Conservation (phyloP, 35 echinoderm and acorn worm species). For the Apostichopus parvimensis region DNA sequence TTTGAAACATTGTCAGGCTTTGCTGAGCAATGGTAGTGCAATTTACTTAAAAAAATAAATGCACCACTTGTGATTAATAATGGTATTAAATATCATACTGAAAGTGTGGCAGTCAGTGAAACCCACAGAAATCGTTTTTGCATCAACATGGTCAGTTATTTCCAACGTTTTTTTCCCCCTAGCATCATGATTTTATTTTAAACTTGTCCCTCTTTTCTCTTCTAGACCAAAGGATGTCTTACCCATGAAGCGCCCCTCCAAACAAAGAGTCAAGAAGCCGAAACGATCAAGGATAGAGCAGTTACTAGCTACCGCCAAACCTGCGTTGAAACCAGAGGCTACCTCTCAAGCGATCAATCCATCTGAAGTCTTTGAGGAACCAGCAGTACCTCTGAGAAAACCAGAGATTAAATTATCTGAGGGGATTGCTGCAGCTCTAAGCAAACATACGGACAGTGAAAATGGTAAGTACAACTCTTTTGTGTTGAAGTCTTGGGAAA, state of each 20-base stretch:
- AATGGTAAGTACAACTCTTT: not conserved
- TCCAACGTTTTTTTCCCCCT: not conserved
- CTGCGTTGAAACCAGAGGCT: constrained; percentile 3
- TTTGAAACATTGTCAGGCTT: too few relatives aligned
- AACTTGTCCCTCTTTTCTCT: not conserved
- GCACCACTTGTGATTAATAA: too few relatives aligned
- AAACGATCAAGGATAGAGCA: constrained; percentile 63
- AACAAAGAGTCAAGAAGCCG: not conserved
- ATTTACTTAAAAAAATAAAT: too few relatives aligned
- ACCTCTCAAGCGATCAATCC: constrained; percentile 1
- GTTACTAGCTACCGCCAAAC: constrained; percentile 42
- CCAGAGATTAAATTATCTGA: constrained; percentile 81
- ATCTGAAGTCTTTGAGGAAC: constrained; percentile 75
- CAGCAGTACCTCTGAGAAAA: constrained; percentile 59
- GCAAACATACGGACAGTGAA: not conserved
- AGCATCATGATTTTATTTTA: not conserved
- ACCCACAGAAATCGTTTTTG: too few relatives aligned
- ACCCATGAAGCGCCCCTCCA: constrained; percentile 64
- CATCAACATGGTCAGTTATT: not conserved
- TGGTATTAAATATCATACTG: too few relatives aligned
- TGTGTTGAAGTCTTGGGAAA: too few relatives aligned
- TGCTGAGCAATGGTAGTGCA: too few relatives aligned
- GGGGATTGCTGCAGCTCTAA: constrained; percentile 67
- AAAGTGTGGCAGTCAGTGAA: too few relatives aligned
- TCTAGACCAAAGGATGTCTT: constrained; percentile 39